phyloP scores from a whole-genome alignment of 2,888 invertebrate genomes.

The Thelaira solivaga region DNA sequence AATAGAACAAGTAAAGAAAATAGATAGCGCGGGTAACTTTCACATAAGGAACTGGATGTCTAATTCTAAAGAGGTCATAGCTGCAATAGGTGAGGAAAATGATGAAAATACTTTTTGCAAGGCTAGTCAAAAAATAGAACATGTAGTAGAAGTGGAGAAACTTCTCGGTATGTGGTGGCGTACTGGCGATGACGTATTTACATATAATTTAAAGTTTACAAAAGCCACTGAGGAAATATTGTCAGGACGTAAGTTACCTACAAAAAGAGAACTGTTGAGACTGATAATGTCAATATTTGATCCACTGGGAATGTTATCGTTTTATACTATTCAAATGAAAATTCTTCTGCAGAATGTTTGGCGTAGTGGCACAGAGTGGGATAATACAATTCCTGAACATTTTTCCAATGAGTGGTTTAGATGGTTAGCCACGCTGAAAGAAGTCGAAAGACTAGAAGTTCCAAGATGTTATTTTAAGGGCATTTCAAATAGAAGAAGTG shows the following conservation, averaged over 20 bases:
- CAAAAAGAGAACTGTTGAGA: conserved; percentile 55
- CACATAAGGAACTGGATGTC: not conserved
- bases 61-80: not conserved
- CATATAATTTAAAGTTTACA: not conserved
- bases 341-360: conserved; percentile 61
- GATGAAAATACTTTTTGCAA: not conserved
- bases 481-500: not conserved
- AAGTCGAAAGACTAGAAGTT: conserved; percentile 33
- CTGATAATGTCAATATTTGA: conserved; percentile 60
- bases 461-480: conserved; percentile 50
- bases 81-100: not conserved
- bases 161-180: not conserved
- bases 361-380: conserved; percentile 52
- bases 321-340: conserved; percentile 49
- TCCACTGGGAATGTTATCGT: conserved; percentile 45
- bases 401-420: conserved; percentile 41
- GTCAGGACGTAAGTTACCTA: conserved; percentile 11
- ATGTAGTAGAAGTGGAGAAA: not conserved
- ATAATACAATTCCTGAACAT: conserved; percentile 45
- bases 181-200: not conserved
- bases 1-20: not conserved
- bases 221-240: not conserved
- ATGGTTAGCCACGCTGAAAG: conserved; percentile 29
- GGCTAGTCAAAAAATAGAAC: not conserved
- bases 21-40: not conserved